Percentiles rank a stretch among this genome's conserved stretches.
Evolutionary conservation across 1,140 invertebrate genomes (phyloP).

Genomic region (Drosophila melanica): DNA sequence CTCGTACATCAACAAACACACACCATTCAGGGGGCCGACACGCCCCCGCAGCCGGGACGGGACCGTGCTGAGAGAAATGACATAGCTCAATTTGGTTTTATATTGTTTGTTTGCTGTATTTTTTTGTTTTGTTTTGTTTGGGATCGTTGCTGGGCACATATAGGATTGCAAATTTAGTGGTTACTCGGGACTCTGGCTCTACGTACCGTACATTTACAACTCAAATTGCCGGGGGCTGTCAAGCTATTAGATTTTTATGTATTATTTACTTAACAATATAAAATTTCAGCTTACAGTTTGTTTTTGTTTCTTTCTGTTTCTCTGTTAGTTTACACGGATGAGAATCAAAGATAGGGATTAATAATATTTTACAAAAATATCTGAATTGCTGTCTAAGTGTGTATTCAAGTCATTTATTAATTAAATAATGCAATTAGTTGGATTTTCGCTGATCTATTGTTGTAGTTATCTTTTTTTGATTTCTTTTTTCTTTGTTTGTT

Average conservation of each 20-base stretch:
- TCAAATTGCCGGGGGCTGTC: slow-evolving; percentile 36
- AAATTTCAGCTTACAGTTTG: slow-evolving; percentile 47
- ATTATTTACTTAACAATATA: slow-evolving; percentile 38
- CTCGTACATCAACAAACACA: slow-evolving; percentile 40
- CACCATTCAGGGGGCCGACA: slow-evolving; percentile 38
- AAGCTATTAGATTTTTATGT: slow-evolving; percentile 37
- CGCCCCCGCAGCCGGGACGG: slow-evolving; percentile 44
- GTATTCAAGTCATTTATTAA: slow-evolving; percentile 48
- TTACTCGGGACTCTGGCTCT: slow-evolving; percentile 39
- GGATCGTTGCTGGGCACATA: slow-evolving; percentile 20
- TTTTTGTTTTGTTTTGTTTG: slow-evolving; percentile 8
- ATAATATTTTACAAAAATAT: slow-evolving; percentile 64
- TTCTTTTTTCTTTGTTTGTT: no score
- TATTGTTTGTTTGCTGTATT: slow-evolving; percentile 8
- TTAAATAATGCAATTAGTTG: slow-evolving; percentile 47
- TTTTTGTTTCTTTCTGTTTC: slow-evolving; percentile 33
- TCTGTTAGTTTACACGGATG: slow-evolving; percentile 44
- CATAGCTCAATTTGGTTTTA: slow-evolving; percentile 35
- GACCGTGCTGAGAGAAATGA: slow-evolving; percentile 55
- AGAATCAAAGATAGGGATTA: slow-evolving; percentile 61
- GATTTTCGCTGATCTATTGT: slow-evolving; percentile 41
- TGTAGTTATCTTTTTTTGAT: slow-evolving; percentile 28
- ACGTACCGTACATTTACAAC: slow-evolving; percentile 45
- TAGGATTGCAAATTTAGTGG: slow-evolving; percentile 29
- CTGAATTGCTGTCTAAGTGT: slow-evolving; percentile 26